Conservation (phyloP, 2,797 vertebrate genomes). For the Epinephelus awoara region DNA sequence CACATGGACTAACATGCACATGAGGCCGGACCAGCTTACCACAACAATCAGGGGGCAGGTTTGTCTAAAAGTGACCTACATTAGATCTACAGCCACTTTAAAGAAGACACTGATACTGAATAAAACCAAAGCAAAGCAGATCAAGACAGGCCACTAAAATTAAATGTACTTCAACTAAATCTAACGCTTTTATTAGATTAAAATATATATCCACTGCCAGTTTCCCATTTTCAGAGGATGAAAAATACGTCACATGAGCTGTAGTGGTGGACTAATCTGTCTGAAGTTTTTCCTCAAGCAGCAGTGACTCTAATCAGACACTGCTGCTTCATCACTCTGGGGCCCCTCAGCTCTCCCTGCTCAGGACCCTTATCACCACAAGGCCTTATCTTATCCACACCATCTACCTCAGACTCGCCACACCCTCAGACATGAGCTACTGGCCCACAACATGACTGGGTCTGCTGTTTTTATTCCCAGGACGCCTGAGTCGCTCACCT, state of each 20-base stretch:
- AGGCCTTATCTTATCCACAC: conserved; percentile 53
- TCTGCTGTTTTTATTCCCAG: conserved; percentile 46
- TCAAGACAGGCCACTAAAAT: not conserved
- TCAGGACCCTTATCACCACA: conserved; percentile 20
- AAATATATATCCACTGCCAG: not conserved
- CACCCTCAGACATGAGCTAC: conserved; percentile 48
- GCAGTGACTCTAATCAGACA: conserved; percentile 9
- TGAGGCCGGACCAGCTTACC: no score
- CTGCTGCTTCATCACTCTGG: conserved; percentile 20
- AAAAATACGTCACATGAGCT: not conserved
- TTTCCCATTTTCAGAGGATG: not conserved
- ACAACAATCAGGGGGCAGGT: not conserved
- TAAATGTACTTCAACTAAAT: not conserved
- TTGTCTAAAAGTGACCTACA: not conserved
- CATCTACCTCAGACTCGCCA: conserved; percentile 45
- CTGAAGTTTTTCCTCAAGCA: not conserved
- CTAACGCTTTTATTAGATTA: not conserved
- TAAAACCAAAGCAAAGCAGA: not conserved
- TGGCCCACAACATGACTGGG: conserved; percentile 17
- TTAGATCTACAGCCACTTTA: not conserved
- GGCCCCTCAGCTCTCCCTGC: not conserved
- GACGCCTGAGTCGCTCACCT: conserved; percentile 35
- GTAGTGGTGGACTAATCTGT: not conserved
- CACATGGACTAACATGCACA: no score
- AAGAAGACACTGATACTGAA: not conserved